Evolutionary conservation across 2,113 vertebrate genomes (phyloP), one percentile per base, ranked within the genome.

Genomic region (Pungitius pungitius): DNA sequence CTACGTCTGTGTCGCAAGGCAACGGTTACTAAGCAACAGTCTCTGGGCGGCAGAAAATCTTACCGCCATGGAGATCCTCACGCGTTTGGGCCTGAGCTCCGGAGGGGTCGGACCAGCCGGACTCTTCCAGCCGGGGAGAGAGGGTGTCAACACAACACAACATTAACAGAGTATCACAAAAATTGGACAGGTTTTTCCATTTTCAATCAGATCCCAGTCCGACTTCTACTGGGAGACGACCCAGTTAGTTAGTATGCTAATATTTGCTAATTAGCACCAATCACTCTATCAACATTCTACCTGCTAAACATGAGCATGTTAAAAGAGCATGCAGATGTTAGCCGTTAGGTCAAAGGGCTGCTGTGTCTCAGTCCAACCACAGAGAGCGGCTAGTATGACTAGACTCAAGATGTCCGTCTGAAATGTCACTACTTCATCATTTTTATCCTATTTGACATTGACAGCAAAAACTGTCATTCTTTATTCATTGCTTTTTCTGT

Each of bases 1-100:
- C 82, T 82, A 76, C 76, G 69, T 68, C 65, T n/a, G 71, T 85
- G 84, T 87, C 6, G 86, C 87, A 88, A 89, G 83, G 87, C 88
- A 91, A 92, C 85, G 33, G 91, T 92, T 90, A 88, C 90, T 81
- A 80, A 80, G 90, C 90, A 92, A 92, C 91, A 83, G 89, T 91
- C 82, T 90, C 87, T 84, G 86, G 88, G 89, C 82, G 80, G 89
- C 80, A 76, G 88, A 89, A 88, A 88, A 75, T 92, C 97, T 95
- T 96, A 98, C 97, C 93, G 93, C 92, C 86, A 97, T 88, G 88
- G 96, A 96, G 93, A 97, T 96, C 81, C 95, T 96, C 93, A 97
- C 96, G 47, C 94, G 95, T 90, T 96, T 98, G 92, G 93, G 89
- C 93, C 95, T 96, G 93, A 92, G 91, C 92, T 95, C 94, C 83